These are phyloP conservation scores for Sebastes diaconus DNA, from an alignment of 2,797 vertebrate species.

Conservation along the genomic window DNA sequence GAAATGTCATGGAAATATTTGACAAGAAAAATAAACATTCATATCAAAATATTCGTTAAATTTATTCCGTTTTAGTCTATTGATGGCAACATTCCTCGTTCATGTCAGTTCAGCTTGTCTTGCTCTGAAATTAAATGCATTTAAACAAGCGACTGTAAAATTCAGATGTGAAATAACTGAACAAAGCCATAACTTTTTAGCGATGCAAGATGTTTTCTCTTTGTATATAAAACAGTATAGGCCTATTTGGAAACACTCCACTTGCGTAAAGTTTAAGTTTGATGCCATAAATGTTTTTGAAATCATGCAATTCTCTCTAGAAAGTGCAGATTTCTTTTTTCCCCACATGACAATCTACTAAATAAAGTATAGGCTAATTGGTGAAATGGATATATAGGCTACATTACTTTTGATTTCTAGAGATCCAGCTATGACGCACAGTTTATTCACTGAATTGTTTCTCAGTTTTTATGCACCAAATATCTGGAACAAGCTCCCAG, in stretches of 20 bases:
- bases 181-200: background rate
- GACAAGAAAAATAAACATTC: background rate
- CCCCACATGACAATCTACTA: too few relatives aligned
- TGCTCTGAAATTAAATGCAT: background rate
- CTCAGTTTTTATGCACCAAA: conserved; percentile 44
- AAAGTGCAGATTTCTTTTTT: background rate
- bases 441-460: conserved; percentile 58
- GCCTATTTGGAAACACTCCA: background rate
- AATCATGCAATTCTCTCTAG: background rate
- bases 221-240: background rate
- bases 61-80: accelerated
- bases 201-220: background rate
- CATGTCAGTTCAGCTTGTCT: background rate
- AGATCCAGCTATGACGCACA: background rate
- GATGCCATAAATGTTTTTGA: background rate
- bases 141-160: background rate
- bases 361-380: background rate
- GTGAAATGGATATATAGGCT: background rate
- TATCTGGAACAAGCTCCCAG: too few relatives aligned
- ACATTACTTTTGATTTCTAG: background rate
- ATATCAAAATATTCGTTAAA: background rate
- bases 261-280: background rate
- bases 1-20: background rate
- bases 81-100: background rate
- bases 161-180: background rate